Base-by-base conservation (phyloP, 2,797 vertebrate species). In the Fistularia tabacaria region DNA sequence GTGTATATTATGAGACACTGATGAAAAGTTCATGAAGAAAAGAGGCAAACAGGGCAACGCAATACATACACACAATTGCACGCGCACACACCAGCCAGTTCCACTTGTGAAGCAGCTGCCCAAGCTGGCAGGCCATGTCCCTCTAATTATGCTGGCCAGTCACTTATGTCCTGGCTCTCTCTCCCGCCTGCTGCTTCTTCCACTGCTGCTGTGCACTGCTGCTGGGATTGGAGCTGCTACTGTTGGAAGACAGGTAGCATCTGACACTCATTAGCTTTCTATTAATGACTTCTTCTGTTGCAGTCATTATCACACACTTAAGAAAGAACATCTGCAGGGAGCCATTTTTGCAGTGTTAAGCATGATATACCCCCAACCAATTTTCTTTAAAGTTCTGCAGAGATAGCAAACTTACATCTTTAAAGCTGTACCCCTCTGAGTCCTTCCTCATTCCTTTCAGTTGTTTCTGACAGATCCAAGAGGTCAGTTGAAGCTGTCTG, bases 211-310 rank as follows among this genome's bases (percentile, higher is more conserved):
- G 66, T 64, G 59, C 25, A 25, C 25, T 25, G 25, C 25, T 25
- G 25, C 25, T 25, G 25, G 25, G 25, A 25, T 25, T 25, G 25
- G 25, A 25, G 25, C 63, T 40, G 39, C 10, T 40, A 10, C 39
- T 62, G 73, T 75, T 81, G 67, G 69, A 79, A 83, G 86, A 87
- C 87, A 90, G 83, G 82, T 88, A 88, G 76, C 87, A 87, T 87
- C 86, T 88, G 88, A 88, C 82, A 82, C 77, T 79, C 84, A 89
- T 88, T 88, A 87, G 77, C 73, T 74, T 36, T 62, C 81, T 81
- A 85, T 83, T 87, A 85, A 88, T 85, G 86, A 80, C 75, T 87
- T 81, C 69, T 82, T 71, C 71, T 72, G 72, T 69, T 73, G 73
- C 74, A 76, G 76, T 75, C 74, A 86, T 86, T 83, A 85, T 73